Percentiles rank a stretch among this genome's conserved stretches.
These are phyloP conservation scores for Montipora foliosa DNA, from an alignment of 64 coral and sea anemone genomes.

Conservation along the genomic window DNA sequence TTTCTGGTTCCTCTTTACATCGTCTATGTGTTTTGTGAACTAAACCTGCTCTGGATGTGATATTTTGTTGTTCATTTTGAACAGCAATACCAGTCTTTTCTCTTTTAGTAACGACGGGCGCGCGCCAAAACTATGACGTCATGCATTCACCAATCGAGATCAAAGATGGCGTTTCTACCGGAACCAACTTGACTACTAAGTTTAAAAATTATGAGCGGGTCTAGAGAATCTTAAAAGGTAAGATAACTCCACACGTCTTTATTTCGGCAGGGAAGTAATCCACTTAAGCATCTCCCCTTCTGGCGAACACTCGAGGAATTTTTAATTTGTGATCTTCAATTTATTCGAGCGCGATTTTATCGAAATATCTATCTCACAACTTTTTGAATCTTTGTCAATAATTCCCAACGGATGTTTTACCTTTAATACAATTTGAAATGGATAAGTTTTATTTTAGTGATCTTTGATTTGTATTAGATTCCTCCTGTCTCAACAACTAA, in stretches of 20 bases:
- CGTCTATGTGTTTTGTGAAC: neutral
- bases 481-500: neutral
- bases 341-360: neutral
- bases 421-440: neutral
- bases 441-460: neutral
- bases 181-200: slow-evolving; percentile 27
- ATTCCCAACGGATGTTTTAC: neutral
- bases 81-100: slow-evolving; percentile 26
- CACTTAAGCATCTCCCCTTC: neutral
- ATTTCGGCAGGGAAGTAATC: neutral
- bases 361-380: neutral
- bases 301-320: neutral
- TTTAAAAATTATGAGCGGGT: neutral
- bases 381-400: neutral
- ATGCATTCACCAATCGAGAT: neutral
- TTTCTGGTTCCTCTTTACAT: neutral
- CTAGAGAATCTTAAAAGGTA: slow-evolving; percentile 1
- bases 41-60: slow-evolving; percentile 12
- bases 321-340: neutral
- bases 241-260: neutral
- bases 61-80: slow-evolving; percentile 31
- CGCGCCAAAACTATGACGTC: slow-evolving; percentile 57
- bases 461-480: slow-evolving; percentile 1
- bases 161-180: slow-evolving; percentile 42
- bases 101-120: neutral